Base-by-base conservation (phyloP, 2,888 invertebrate genomes). In the Lottia gigantea region DNA sequence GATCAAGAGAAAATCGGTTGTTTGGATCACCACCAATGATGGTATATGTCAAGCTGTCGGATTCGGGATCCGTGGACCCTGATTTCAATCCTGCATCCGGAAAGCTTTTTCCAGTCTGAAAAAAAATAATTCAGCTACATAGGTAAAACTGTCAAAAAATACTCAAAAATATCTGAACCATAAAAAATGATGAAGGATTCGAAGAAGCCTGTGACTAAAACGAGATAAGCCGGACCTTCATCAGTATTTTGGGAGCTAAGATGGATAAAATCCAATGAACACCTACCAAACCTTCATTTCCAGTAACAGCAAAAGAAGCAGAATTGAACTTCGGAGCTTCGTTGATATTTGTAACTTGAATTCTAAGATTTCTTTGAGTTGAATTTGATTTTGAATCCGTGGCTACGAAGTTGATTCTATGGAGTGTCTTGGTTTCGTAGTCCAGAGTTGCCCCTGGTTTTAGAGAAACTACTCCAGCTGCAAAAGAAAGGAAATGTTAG, bases 31-130 rank as follows among this genome's bases (percentile, higher is more conserved):
- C 55, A 55, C 55, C 19, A 19, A 55, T 19, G n/a, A 55, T 19
- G 12, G 55, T 55, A n/a, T 19, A 55, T 4, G 55, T 11, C 19
- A 55, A n/a, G 4, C n/a, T 55, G 19, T 55, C 55, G 8, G 55
- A 55, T 55, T 55, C 55, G 0, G 55, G 55, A 55, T 55, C 55
- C n/a, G n/a, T 55, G 16, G 55, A 4, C n/a, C 55, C 55, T n/a
- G 55, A 55, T 55, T 55, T 55, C n/a, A 55, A n/a, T 19, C 55
- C 55, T 19, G 55, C 55, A 55, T 55, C 55, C n/a, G 55, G 55
- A 19, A 55, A 55, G 19, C n/a, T 19, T 1, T 12, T 2, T 1
- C 55, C 55, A 11, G 55, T 19, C 55, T 55, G 19, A n/a, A 55
- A 55, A 49, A 16, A 7, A 49, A 3, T 8, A n/a, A 16, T 15